These are phyloP conservation scores for Macrosoma leucophasiata DNA, from an alignment of 2,888 invertebrate species.

Conservation along the genomic window DNA sequence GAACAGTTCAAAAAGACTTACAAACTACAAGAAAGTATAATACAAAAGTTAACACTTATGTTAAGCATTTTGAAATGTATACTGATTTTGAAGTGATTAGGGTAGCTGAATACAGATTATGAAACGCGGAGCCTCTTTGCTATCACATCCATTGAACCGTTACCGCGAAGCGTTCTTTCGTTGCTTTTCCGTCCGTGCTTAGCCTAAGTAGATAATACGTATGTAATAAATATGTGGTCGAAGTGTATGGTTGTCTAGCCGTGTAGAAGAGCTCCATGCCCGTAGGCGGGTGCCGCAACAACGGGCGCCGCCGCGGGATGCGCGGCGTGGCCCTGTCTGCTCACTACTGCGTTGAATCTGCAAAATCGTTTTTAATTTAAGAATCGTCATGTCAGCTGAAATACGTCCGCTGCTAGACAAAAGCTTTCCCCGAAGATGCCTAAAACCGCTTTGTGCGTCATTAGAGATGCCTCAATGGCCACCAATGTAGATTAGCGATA, in stretches of 20 bases:
- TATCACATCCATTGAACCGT: constrained; percentile 30
- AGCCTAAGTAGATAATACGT: constrained; percentile 40
- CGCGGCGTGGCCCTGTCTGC: constrained; percentile 72
- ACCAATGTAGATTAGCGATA: neutral
- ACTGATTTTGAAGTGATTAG: constrained; percentile 43
- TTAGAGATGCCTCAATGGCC: neutral
- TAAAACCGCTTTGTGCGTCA: neutral
- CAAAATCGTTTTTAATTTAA: constrained; percentile 6
- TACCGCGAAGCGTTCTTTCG: constrained; percentile 40
- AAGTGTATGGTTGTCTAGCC: constrained; percentile 37
- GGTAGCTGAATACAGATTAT: constrained; percentile 55
- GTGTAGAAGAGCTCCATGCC: constrained; percentile 48
- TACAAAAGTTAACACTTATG: constrained; percentile 52
- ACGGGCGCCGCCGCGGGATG: constrained; percentile 61
- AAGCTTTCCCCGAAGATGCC: too few species aligned
- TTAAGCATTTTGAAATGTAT: constrained; percentile 14
- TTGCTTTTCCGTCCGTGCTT: constrained; percentile 58
- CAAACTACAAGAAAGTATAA: constrained; percentile 63
- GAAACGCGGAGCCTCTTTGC: constrained; percentile 52
- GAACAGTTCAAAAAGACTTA: constrained; percentile 53
- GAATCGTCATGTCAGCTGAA: too few species aligned
- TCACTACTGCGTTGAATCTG: constrained; percentile 77
- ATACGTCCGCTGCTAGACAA: too few species aligned
- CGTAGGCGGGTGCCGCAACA: constrained; percentile 51
- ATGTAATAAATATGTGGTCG: constrained; percentile 57